Evolutionary conservation across 1,140 invertebrate genomes (phyloP), one percentile per base, ranked within the genome.

Genomic region (Elymnias hypermnestra): DNA sequence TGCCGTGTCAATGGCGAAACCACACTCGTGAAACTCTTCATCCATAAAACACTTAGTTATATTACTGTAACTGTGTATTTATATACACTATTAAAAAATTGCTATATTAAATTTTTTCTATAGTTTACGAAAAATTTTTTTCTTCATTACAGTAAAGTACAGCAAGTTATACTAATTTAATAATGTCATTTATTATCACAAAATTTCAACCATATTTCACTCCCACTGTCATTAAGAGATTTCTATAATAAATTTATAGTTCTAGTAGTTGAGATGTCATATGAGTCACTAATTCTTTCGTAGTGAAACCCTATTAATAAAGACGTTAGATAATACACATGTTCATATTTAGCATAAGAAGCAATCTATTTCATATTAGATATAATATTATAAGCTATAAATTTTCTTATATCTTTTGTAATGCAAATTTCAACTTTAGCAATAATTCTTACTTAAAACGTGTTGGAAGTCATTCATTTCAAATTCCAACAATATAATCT

Each of bases 251-350:
- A 38, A 46, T 29, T 39, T 31, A 47, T 39, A n/a, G 10, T 31
- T 29, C 29, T 41, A 26, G 31, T 12, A 19, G 23, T 14, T 7
- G 26, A 31, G 2, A 21, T 26, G 44, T 47, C 26, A 37, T 37
- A 38, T 38, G 23, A 46, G 13, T 46, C 35, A 47, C 26, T 33
- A 33, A 39, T 38, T 36, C 44, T 39, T 38, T 47, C 39, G 36
- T 38, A 38, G 36, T 29, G 22, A 31, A 10, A 47, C 18, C 21
- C 26, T 36, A 29, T 38, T 38, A 39, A 39, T 47, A 47, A 31
- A 47, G 26, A 42, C 12, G 7, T 42, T 17, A 4, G 5, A 42
- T 42, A 31, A 10, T 19, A 42, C 15, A 28, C 13, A 12, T 29
- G 26, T 29, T 9, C 26, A 29, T 29, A 13, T 29, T 29, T 29